Evolutionary conservation across 2,113 vertebrate species (phyloP).

Genomic region (Corythornis vintsioides): DNA sequence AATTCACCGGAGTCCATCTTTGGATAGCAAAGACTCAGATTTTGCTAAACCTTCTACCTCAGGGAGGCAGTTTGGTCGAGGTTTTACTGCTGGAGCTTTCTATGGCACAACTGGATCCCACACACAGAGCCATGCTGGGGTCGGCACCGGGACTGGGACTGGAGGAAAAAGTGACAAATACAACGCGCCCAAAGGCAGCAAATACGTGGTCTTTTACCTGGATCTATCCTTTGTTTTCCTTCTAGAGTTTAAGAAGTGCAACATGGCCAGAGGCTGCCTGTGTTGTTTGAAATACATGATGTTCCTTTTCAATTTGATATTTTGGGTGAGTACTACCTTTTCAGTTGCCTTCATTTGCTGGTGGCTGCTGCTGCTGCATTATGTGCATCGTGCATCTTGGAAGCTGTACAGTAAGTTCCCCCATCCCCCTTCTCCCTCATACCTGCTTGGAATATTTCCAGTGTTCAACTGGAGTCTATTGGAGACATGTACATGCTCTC

Average conservation of each 20-base stretch:
- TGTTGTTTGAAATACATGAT: conserved; percentile 99
- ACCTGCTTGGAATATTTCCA: conserved; percentile 47
- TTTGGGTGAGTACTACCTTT: conserved; percentile 92
- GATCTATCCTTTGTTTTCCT: conserved; percentile 99
- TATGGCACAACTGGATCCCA: conserved; percentile 90
- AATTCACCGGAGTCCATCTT: conserved; percentile 96
- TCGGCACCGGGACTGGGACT: conserved; percentile 50
- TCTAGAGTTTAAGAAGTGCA: conserved; percentile 99
- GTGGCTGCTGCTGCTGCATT: conserved; percentile 29
- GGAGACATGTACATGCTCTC: not conserved
- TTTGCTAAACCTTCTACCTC: conserved; percentile 92
- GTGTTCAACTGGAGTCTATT: not conserved
- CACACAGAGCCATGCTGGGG: conserved; percentile 74
- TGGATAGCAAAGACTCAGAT: conserved; percentile 95
- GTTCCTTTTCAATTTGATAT: conserved; percentile 99
- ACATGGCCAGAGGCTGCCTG: conserved; percentile 98
- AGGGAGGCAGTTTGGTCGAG: conserved; percentile 89
- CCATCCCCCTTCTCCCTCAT: not conserved
- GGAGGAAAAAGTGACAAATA: conserved; percentile 83
- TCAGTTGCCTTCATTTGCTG: conserved; percentile 12
- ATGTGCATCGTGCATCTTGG: conserved; percentile 18
- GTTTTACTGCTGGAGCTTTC: conserved; percentile 96
- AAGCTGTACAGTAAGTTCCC: conserved; percentile 50
- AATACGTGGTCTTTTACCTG: conserved; percentile 99
- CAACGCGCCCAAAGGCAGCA: conserved; percentile 92